phyloP scores from a whole-genome alignment of 2,888 invertebrate genomes.

The Malacosoma neustria region DNA sequence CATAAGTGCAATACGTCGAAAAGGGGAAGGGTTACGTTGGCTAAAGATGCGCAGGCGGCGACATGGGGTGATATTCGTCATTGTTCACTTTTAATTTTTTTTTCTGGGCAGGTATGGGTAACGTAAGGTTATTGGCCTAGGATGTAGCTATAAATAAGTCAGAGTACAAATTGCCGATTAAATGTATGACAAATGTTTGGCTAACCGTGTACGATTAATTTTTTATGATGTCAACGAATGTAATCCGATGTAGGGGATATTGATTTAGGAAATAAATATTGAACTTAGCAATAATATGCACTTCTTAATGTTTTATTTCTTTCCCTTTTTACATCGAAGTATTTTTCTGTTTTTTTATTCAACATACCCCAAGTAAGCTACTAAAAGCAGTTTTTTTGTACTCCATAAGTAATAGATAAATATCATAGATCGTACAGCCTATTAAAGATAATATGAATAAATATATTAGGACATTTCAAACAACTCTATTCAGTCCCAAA shows the following conservation, averaged over 20 bases:
- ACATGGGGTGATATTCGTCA: too few relatives aligned
- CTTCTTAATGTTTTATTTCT: conserved; percentile 49
- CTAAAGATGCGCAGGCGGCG: too few relatives aligned
- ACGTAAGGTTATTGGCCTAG: conserved; percentile 74
- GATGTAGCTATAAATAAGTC: conserved; percentile 72
- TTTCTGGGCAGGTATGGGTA: conserved; percentile 74
- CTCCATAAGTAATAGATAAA: too few relatives aligned
- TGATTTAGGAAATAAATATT: conserved; percentile 73
- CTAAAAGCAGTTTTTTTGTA: too few relatives aligned
- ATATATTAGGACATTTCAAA: too few relatives aligned
- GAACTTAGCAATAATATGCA: conserved; percentile 74
- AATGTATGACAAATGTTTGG: conserved; percentile 63
- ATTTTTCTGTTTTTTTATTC: too few relatives aligned
- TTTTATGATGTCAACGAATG: conserved; percentile 74
- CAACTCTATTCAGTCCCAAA: too few relatives aligned
- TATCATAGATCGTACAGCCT: too few relatives aligned
- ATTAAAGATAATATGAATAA: too few relatives aligned
- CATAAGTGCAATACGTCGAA: too few relatives aligned
- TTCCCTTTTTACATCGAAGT: neutral
- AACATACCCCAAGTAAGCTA: too few relatives aligned
- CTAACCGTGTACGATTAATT: conserved; percentile 62
- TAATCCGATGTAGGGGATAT: conserved; percentile 74
- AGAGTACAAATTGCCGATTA: conserved; percentile 70
- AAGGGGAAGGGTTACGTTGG: too few relatives aligned
- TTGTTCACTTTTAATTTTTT: conserved; percentile 29